Base-by-base conservation (phyloP, 2,888 invertebrate genomes). In the Epiperipatus broadwayi region DNA sequence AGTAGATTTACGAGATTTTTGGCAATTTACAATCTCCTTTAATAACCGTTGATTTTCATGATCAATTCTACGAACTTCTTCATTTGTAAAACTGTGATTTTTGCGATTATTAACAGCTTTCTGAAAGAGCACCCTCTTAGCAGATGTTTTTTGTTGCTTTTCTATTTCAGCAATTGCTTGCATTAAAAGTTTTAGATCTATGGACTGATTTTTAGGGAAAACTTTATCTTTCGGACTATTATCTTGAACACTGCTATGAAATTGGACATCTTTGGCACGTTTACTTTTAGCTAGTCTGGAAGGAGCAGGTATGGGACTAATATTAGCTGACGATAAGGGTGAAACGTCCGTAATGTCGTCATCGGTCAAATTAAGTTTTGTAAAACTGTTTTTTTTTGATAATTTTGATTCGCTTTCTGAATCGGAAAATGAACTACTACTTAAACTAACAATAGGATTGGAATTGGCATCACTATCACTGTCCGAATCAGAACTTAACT, bases 11-110 rank as follows among this genome's bases (percentile, higher is more conserved):
- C 35, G 37, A 3, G 40, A n/a, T 12, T 21, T 33, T 15, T 43
- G 40, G 16, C 30, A 16, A 12, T 40, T 53, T 50, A 63, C 52
- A 42, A 65, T 62, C 46, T 58, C 63, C 21, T 52, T 54, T 21
- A 64, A 45, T 25, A 65, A 48, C 41, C 59, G 50, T 25, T 59
- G 57, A 49, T 65, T 65, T 15, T 64, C 63, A 16, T 56, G 47
- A 41, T 64, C 63, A 36, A 65, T 65, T 47, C 52, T 53, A 21
- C 57, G 47, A 41, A 60, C 52, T 45, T 64, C 55, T 3, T 57
- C 58, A 25, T 60, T 58, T 1, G 58, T 55, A 40, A 65, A 64
- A 25, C 58, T 60, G 56, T 60, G 59, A 44, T 63, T 64, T 19
- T 44, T 46, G 5, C 44, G 27, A 28, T 19, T 38, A 37, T 27